Evolutionary conservation across 37 sponge, comb jelly and placozoan species (phyloP).

Genomic region (Petrosia ficiformis): DNA sequence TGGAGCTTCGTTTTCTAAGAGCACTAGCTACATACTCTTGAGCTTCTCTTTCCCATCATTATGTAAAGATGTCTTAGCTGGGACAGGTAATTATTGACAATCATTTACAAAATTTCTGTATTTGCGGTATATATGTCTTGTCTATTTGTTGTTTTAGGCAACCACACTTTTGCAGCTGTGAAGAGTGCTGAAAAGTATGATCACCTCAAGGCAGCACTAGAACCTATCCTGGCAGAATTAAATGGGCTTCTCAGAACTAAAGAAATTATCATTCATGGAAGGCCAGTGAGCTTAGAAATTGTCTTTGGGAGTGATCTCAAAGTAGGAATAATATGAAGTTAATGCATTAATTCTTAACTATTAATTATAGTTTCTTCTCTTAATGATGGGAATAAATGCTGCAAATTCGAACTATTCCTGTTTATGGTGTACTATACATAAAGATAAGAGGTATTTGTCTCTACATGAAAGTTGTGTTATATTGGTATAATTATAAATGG

Average conservation of each 20-base stretch:
- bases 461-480: not conserved
- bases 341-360: not conserved
- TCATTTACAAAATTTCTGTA: no score
- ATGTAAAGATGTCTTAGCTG: no score
- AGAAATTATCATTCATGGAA: not conserved
- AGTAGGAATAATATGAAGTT: not conserved
- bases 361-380: not conserved
- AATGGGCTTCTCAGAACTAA: not conserved
- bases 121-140: no score
- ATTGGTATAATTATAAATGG: not conserved
- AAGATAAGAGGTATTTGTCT: not conserved
- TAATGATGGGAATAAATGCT: slow-evolving; percentile 9
- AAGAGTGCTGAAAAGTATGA: not conserved
- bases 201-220: not conserved
- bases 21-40: no score
- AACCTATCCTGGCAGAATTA: not conserved
- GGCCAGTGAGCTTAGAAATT: not conserved
- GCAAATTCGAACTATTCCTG: slow-evolving; percentile 1
- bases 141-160: no score
- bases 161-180: slow-evolving; percentile 4
- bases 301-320: slow-evolving; percentile 9
- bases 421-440: not conserved
- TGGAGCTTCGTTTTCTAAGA: no score
- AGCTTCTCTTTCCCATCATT: no score
- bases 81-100: no score